Conservation (phyloP, 2,888 invertebrate species). For the Drosophila cognata region DNA sequence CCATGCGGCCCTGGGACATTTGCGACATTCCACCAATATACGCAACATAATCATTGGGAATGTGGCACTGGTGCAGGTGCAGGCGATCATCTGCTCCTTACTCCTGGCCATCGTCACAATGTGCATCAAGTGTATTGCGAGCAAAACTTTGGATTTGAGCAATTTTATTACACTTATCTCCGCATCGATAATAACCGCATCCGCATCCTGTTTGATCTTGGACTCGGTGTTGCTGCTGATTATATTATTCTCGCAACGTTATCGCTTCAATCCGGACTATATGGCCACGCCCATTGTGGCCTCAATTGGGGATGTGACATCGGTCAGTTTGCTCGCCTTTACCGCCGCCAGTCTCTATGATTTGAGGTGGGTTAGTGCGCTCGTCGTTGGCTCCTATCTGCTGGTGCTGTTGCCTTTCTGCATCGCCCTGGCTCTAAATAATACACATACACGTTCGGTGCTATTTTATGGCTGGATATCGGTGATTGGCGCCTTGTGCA, state of each 20-base stretch:
- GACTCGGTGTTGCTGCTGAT: constrained; percentile 43
- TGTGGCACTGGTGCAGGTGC: constrained; percentile 55
- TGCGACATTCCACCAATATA: constrained; percentile 5
- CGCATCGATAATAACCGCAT: constrained; percentile 42
- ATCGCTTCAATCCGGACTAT: constrained; percentile 57
- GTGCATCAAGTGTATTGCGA: not conserved
- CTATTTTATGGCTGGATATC: constrained; percentile 44
- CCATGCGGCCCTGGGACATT: constrained; percentile 44
- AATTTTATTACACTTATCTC: constrained; percentile 25
- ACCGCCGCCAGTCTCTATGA: constrained; percentile 37
- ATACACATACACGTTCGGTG: constrained; percentile 28
- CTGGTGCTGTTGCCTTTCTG: constrained; percentile 38
- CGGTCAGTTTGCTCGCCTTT: constrained; percentile 49
- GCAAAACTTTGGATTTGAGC: not conserved
- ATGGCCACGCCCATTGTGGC: constrained; percentile 59
- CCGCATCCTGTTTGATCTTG: constrained; percentile 42
- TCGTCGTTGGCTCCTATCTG: constrained; percentile 27
- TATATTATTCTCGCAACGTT: constrained; percentile 51
- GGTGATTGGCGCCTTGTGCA: constrained; percentile 40
- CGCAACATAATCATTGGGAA: constrained; percentile 46
- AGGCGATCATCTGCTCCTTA: constrained; percentile 50
- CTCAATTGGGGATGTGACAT: constrained; percentile 54
- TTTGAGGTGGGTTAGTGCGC: constrained; percentile 20
- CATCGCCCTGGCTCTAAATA: constrained; percentile 27
- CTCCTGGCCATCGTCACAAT: constrained; percentile 16